These are phyloP conservation scores for Aphis gossypii DNA, from an alignment of 1,140 invertebrate genomes.

Conservation along the genomic window DNA sequence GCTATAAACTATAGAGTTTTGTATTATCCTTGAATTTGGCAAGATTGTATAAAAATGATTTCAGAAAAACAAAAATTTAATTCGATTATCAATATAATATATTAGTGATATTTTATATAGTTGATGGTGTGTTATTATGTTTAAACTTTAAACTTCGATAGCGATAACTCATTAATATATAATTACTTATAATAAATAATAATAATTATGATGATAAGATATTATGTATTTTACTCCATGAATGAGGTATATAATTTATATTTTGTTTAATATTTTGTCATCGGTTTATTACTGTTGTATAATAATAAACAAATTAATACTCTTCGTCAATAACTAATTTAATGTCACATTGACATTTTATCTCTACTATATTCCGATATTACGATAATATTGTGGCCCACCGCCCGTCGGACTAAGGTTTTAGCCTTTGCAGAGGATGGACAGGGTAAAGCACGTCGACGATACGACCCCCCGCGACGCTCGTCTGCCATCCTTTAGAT, in stretches of 20 bases:
- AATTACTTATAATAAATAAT: neutral
- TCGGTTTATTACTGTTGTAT: neutral
- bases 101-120: neutral
- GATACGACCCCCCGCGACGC: neutral
- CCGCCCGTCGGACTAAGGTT: neutral
- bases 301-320: neutral
- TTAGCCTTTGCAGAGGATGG: neutral
- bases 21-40: neutral
- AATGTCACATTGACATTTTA: neutral
- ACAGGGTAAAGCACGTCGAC: neutral
- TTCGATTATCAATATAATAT: neutral
- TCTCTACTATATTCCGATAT: neutral
- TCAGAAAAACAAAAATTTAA: neutral
- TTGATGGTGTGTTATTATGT: no score
- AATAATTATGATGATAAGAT: neutral
- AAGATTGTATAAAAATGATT: neutral
- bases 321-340: neutral
- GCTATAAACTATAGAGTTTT: neutral
- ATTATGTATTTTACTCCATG: neutral
- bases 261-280: neutral
- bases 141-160: neutral
- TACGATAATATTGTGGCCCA: neutral
- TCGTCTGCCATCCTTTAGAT: neutral
- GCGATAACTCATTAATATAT: neutral
- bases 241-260: neutral